These are phyloP conservation scores for Penaeus japonicus DNA, from an alignment of 1,140 invertebrate species.

Conservation along the genomic window DNA sequence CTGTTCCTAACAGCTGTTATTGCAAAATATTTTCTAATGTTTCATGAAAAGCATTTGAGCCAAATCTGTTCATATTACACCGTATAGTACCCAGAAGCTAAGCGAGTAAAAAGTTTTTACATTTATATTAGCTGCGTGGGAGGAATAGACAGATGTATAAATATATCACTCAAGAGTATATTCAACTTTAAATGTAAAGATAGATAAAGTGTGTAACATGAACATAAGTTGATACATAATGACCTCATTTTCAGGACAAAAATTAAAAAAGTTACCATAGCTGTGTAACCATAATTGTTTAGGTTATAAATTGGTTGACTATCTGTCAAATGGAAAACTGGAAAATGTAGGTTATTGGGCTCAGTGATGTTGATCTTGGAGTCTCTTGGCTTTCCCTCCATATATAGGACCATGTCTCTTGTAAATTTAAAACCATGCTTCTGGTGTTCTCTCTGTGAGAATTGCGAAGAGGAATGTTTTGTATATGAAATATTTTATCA, in stretches of 20 bases:
- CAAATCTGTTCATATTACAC: background rate
- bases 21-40: background rate
- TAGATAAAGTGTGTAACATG: too few species aligned
- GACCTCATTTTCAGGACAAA: too few species aligned
- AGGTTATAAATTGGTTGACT: too few species aligned
- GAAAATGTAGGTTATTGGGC: background rate
- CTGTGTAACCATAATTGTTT: too few species aligned
- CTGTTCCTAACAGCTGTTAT: slow-evolving; percentile 1
- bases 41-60: background rate
- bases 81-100: background rate
- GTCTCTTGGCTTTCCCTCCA: slow-evolving; percentile 14
- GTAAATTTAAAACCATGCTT: background rate
- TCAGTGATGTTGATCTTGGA: slow-evolving; percentile 4
- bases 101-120: too few species aligned
- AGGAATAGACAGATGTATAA: too few species aligned
- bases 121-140: too few species aligned
- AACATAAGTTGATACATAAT: too few species aligned
- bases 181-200: too few species aligned
- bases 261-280: too few species aligned
- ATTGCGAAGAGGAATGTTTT: slow-evolving; percentile 9
- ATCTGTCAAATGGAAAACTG: background rate
- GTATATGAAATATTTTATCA: slow-evolving; percentile 20
- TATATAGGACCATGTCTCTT: slow-evolving; percentile 19
- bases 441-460: background rate
- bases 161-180: too few species aligned